phyloP scores from a whole-genome alignment of 1,140 invertebrate species.

The Neodiprion lecontei region DNA sequence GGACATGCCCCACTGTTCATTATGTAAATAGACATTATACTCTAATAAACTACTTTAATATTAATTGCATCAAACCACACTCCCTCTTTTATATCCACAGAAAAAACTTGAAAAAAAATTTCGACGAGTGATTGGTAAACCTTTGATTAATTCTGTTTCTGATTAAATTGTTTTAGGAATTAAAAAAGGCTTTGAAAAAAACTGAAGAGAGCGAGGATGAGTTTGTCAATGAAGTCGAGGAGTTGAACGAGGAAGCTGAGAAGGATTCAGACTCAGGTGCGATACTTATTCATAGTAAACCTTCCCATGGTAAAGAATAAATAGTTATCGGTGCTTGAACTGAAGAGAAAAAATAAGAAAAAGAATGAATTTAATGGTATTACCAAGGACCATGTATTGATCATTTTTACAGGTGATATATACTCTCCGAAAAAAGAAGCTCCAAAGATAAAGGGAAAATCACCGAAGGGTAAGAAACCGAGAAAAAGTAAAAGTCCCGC shows the following conservation, averaged over 20 bases:
- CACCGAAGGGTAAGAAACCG: constrained; percentile 45
- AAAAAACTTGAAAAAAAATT: too few species aligned
- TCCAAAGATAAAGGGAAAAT: constrained; percentile 44
- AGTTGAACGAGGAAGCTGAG: constrained; percentile 62
- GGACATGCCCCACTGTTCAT: too few species aligned
- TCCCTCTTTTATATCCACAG: too few species aligned
- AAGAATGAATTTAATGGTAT: neutral
- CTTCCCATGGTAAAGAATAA: too few species aligned
- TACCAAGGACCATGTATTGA: constrained; percentile 8
- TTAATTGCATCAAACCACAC: neutral
- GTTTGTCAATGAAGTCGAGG: constrained; percentile 62
- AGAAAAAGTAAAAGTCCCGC: constrained; percentile 52
- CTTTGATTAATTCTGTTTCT: neutral
- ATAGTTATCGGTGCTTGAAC: too few species aligned
- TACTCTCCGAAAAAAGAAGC: constrained; percentile 56
- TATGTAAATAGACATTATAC: too few species aligned
- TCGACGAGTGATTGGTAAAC: constrained; percentile 3
- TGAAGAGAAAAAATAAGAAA: too few species aligned
- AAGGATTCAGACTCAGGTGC: constrained; percentile 60
- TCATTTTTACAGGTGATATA: constrained; percentile 45
- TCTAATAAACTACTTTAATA: too few species aligned
- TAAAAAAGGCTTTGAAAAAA: constrained; percentile 57
- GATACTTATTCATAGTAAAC: constrained; percentile 14
- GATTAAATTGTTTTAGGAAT: constrained; percentile 43
- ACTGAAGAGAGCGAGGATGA: constrained; percentile 66